These are phyloP conservation scores for Malacosoma neustria DNA, from an alignment of 2,888 invertebrate species.

Conservation along the genomic window DNA sequence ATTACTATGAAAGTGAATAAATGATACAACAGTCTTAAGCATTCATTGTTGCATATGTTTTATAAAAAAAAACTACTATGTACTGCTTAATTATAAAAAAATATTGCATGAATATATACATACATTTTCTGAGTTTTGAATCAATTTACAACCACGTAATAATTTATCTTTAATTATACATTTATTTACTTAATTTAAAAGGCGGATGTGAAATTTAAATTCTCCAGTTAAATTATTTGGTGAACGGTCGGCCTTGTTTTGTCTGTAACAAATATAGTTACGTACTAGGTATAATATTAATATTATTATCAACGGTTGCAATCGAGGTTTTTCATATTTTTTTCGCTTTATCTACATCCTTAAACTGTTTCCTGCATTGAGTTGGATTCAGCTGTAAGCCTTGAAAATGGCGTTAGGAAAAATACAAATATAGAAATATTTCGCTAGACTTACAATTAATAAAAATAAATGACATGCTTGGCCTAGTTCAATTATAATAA, in stretches of 20 bases:
- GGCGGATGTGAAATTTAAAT: conserved; percentile 38
- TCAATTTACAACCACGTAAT: too few relatives aligned
- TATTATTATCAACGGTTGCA: conserved; percentile 12
- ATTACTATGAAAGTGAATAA: too few relatives aligned
- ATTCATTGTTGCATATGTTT: too few relatives aligned
- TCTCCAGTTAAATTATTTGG: conserved; percentile 24
- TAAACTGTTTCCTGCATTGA: neutral
- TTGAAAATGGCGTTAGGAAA: neutral
- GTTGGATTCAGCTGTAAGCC: neutral
- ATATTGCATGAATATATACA: too few relatives aligned
- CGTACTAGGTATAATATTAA: conserved; percentile 10
- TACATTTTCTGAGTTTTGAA: too few relatives aligned
- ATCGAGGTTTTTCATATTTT: conserved; percentile 16
- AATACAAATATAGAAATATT: too few relatives aligned
- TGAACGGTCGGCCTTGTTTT: conserved; percentile 49
- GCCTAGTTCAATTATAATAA: neutral
- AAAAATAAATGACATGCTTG: neutral
- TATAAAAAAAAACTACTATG: too few relatives aligned
- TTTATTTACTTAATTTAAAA: conserved; percentile 10
- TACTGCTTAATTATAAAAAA: too few relatives aligned
- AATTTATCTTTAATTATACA: neutral
- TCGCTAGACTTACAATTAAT: neutral
- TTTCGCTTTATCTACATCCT: conserved; percentile 4
- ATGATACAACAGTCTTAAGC: too few relatives aligned
- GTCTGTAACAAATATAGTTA: conserved; percentile 19